Evolutionary conservation across 2,888 invertebrate species (phyloP), one percentile per base, ranked within the genome.

Genomic region (Drosophila mimetica): DNA sequence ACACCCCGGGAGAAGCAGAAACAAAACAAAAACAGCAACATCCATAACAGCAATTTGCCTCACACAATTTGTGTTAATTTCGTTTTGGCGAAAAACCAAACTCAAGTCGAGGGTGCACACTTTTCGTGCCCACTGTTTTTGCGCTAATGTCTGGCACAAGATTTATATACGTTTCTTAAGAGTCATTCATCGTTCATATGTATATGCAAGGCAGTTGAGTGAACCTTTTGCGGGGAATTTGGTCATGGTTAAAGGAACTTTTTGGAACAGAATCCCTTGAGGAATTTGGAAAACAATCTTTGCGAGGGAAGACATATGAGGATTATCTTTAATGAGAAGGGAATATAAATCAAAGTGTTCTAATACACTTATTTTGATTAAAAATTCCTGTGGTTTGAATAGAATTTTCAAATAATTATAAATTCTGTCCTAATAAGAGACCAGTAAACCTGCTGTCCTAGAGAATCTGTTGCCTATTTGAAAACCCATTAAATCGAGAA

Each of bases 101-200:
- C 8, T 16, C 8, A 47, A 36, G 16, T 22, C 32, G 9, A 11
- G 51, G 48, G 50, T 34, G 18, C 20, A 53, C 32, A 51, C 46
- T 50, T 50, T 51, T 36, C 28, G 30, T 9, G 42, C 22, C 22
- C 50, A 30, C 9, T 25, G 52, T 47, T 66, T 51, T 48, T 59
- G 41, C 59, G 32, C 25, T 37, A 36, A 61, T 69, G 60, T 55
- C 69, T 69, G 70, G 44, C 39, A 51, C 72, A 85, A 85, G 85
- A 83, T 83, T 83, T 83, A 83, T 85, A 73, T 74, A 81, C 79
- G 67, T 80, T 81, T 74, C 66, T 63, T 70, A 54, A 65, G 67
- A 79, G 70, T 74, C 85, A 84, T 85, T 64, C 77, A 77, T 81
- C 81, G 75, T 64, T 73, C 71, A 75, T 67, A 42, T 25, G 8